Evolutionary conservation across 2,888 invertebrate species (phyloP).

Genomic region (Phaonia tiefii): DNA sequence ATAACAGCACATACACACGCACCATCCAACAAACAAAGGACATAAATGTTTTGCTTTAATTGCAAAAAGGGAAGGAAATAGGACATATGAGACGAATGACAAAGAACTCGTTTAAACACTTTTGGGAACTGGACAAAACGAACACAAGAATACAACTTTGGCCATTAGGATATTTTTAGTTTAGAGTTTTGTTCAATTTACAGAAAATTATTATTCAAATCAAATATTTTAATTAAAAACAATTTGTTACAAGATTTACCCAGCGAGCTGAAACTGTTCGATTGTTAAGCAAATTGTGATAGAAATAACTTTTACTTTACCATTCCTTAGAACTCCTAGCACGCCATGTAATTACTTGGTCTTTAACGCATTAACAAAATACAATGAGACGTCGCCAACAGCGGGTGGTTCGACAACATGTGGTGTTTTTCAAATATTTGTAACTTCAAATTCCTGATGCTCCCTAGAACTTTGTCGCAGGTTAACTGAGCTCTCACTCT

Average conservation of each 20-base stretch:
- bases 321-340: too few species aligned
- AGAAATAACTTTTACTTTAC: background rate
- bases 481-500: conserved; percentile 1
- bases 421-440: conserved; percentile 16
- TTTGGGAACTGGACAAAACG: background rate
- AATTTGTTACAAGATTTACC: conserved; percentile 1
- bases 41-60: conserved; percentile 31
- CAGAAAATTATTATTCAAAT: conserved; percentile 17
- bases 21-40: conserved; percentile 5
- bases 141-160: background rate
- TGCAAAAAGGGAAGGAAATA: background rate
- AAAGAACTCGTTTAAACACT: background rate
- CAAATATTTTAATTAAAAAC: conserved; percentile 25
- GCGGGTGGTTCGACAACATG: conserved; percentile 51
- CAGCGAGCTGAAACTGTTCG: conserved; percentile 27
- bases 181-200: background rate
- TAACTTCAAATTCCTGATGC: background rate
- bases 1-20: background rate
- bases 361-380: conserved; percentile 55
- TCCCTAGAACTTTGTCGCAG: background rate
- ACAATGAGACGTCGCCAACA: background rate
- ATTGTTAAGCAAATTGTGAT: conserved; percentile 17
- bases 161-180: too few species aligned
- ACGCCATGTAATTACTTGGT: conserved; percentile 38
- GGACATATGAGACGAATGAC: conserved; percentile 8